Conservation (phyloP, 1,140 invertebrate species). For the Bombus soroeensis region DNA sequence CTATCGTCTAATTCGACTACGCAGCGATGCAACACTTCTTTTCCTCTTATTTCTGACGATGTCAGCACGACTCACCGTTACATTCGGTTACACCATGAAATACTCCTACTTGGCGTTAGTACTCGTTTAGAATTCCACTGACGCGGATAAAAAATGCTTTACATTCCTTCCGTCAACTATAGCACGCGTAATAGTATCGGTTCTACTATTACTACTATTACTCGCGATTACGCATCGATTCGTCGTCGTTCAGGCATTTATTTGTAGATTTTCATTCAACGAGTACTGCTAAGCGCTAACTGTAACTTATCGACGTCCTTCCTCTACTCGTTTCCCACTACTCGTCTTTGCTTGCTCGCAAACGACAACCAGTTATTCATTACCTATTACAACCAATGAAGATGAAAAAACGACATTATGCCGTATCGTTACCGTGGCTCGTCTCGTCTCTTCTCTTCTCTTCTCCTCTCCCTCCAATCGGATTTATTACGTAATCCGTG, state of each 20-base stretch:
- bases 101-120: background rate
- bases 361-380: slow-evolving; percentile 39
- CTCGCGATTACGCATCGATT: slow-evolving; percentile 25
- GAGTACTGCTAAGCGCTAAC: slow-evolving; percentile 30
- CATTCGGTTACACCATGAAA: background rate
- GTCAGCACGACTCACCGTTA: background rate
- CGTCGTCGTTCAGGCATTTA: slow-evolving; percentile 20
- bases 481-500: slow-evolving; percentile 27
- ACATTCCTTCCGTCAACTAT: background rate
- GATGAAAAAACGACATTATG: slow-evolving; percentile 17
- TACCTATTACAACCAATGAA: slow-evolving; percentile 27
- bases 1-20: too few relatives aligned
- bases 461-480: background rate
- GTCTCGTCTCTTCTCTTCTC: background rate
- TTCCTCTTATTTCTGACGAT: background rate
- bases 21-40: too few relatives aligned
- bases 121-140: background rate
- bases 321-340: slow-evolving; percentile 10
- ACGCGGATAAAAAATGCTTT: background rate
- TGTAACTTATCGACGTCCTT: slow-evolving; percentile 38
- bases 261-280: slow-evolving; percentile 48
- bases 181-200: background rate
- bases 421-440: background rate
- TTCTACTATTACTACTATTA: background rate
- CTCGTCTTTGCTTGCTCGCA: background rate